Base-by-base conservation (phyloP, 1,140 invertebrate genomes). In the Rhyacophila brunnea region DNA sequence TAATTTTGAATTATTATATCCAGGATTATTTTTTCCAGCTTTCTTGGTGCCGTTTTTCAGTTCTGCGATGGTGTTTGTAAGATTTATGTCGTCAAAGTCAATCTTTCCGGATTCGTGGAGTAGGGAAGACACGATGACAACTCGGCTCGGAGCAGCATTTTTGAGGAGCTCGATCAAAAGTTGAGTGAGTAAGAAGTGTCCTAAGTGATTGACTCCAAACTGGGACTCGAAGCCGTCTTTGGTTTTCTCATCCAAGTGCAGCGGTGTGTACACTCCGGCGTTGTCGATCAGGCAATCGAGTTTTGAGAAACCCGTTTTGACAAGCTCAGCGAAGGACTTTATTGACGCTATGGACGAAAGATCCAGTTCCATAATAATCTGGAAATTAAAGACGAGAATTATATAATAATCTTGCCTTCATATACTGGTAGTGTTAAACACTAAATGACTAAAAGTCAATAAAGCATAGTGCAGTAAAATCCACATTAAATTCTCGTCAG, bases 1-100 rank as follows among this genome's bases (percentile, higher is more conserved):
- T 40, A 93, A 73, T 74, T 93, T 93, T 0, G 88, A 91, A 68
- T 90, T 90, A 50, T 80, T 81, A 69, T 96, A 96, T 1, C 82
- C 84, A 23, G 85, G 83, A 65, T 85, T 86, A 13, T 19, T 52
- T 23, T 74, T 74, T 2, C 70, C 70, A 28, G 17, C 18, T 10
- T 34, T 35, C 38, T 59, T 61, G 38, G 60, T 54, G 5, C 50
- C 48, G 19, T 66, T 67, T 54, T 77, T 74, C 0, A 73, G 75
- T 56, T 66, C 75, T 71, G 66, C 73, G 61, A 67, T 80, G 58
- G 66, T 73, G 50, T 64, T 69, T 69, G 57, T 74, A 56, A 73
- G 67, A 66, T 79, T 83, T 74, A 82, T 75, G 67, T 90, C 87
- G 1, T 86, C 80, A 70, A 94, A 88, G 69, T 93, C 81, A 44